Evolutionary conservation across 2,113 vertebrate species (phyloP), one percentile per base, ranked within the genome.

Genomic region (Madoqua kirkii): DNA sequence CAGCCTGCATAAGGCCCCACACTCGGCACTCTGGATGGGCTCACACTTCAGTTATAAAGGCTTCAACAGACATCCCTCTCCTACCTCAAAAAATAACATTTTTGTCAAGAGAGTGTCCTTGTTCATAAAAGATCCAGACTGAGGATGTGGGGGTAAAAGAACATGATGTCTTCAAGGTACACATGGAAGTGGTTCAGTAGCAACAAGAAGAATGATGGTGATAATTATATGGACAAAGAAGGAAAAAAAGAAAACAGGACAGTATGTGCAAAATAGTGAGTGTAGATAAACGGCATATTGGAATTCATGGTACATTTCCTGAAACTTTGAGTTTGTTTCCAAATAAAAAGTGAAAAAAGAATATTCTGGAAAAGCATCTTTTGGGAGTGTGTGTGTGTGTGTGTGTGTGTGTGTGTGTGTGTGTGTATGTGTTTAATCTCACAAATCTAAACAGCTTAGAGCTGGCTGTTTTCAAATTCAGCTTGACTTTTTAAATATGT

Each of bases 281-380:
- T 89, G 36, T 74, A 71, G 50, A 64, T 67, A 84, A 98, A 95
- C 31, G 12, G 16, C 59, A 64, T 40, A 87, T 86, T 45, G 27
- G 3, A 27, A n/a, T 59, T 79, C 50, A 55, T 45, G 17, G 3
- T 14, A 33, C 33, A 76, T 40, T 92, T 76, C 84, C 62, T 94
- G 45, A 21, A 95, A 90, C 81, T 96, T 97, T 83, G 88, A 16
- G 85, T 96, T 89, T 86, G 57, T 94, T 97, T 96, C 67, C 92
- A 86, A 90, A 88, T 71, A 85, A 79, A 96, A 94, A 93, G 21
- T 40, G 54, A 76, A 93, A 96, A 36, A 74, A 74, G 76, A 89
- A 27, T 25, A 74, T 19, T 89, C 86, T 85, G 60, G 74, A 86
- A 88, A 48, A 82, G 29, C 31, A 16, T 93, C 29, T 94, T 96